Base-by-base conservation (phyloP, 2,888 invertebrate species). In the Drosophila prolongata region DNA sequence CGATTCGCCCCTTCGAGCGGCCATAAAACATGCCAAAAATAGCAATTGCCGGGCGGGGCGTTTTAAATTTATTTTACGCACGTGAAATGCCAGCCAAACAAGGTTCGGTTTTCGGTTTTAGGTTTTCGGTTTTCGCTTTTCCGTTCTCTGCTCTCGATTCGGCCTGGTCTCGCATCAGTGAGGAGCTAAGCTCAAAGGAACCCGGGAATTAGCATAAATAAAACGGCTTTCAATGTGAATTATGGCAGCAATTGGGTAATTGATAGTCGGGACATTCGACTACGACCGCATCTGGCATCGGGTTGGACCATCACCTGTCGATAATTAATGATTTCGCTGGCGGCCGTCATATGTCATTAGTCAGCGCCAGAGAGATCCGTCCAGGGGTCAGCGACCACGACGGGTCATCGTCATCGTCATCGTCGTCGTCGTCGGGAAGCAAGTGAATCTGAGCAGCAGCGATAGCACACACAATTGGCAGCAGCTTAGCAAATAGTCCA, bases 1-100 rank as follows among this genome's bases (percentile, higher is more conserved):
- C 52, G 9, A 24, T 42, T 44, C 46, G 43, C 27, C 34, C 43
- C 55, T 46, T 64, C 54, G 57, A 53, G 75, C 66, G 57, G 57
- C 65, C 72, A 83, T 86, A 86, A 83, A 79, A 79, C 79, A 88
- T 83, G 83, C 79, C 87, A 80, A 76, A 80, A 80, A 85, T 83
- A 80, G 87, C 75, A 76, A 77, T 71, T 66, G 64, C 59, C 61
- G 24, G 38, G 58, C 47, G 46, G 27, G 27, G 61, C 62, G 57
- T 69, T 86, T 72, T 77, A 65, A 88, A 88, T 88, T 80, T 88
- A 88, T 88, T 83, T 88, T 60, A 75, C 73, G 76, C 80, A 77
- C 87, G 89, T 80, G 81, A 87, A 75, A 69, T 40, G 64, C 60
- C 56, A 65, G 57, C 70, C 38, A 64, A 61, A 74, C 35, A 27